A percentile compares a stretch with the other conserved stretches of the same genome.
These are phyloP conservation scores for Catocala nupta DNA, from an alignment of 2,888 invertebrate species.

Conservation along the genomic window DNA sequence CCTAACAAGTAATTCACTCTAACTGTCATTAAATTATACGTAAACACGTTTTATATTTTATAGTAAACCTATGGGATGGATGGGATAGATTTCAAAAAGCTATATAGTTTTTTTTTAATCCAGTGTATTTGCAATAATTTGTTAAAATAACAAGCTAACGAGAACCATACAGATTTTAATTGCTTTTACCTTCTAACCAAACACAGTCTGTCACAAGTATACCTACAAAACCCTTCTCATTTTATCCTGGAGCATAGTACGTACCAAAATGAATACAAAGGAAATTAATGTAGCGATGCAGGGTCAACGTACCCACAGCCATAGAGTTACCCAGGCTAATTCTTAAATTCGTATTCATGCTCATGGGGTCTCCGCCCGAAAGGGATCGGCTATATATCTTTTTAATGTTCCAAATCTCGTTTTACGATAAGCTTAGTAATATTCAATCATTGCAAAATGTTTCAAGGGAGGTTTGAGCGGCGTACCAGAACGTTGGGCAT, in stretches of 20 bases:
- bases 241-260: constrained; percentile 13
- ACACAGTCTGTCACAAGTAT: too few relatives aligned
- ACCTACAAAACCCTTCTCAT: too few relatives aligned
- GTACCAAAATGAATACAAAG: constrained; percentile 34
- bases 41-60: too few relatives aligned
- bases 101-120: too few relatives aligned
- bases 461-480: background rate
- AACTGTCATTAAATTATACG: too few relatives aligned
- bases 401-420: constrained; percentile 2
- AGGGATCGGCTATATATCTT: constrained; percentile 7
- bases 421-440: constrained; percentile 10
- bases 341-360: constrained; percentile 13
- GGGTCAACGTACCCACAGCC: constrained; percentile 14
- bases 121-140: too few relatives aligned
- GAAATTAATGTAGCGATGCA: constrained; percentile 27
- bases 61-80: too few relatives aligned
- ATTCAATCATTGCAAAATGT: constrained; percentile 9
- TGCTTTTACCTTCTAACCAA: too few relatives aligned
- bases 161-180: too few relatives aligned
- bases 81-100: too few relatives aligned
- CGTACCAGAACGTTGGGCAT: background rate
- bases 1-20: too few relatives aligned
- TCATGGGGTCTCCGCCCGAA: constrained; percentile 3
- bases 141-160: too few relatives aligned
- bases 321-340: constrained; percentile 14